Evolutionary conservation across 2,888 invertebrate species (phyloP), one percentile per base, ranked within the genome.

Genomic region (Cryptocephalus moraei): DNA sequence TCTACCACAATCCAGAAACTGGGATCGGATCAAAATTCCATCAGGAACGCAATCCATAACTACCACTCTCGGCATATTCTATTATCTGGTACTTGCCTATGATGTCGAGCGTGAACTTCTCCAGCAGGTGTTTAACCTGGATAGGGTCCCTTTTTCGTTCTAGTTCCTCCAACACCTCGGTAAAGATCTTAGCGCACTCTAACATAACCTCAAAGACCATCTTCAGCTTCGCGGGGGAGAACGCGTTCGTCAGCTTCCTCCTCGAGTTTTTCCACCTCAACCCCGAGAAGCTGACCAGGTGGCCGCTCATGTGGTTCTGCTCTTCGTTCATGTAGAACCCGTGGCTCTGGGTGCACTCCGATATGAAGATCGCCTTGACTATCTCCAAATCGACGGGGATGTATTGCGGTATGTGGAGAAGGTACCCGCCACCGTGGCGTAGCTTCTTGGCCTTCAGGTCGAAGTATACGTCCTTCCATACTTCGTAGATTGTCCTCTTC

Each of bases 91-190:
- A n/a, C 41, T 32, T 38, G 45, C 48, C 44, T 33, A 48, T 48
- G n/a, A 45, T 38, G 31, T 48, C 48, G 9, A 39, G 45, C 9
- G 48, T 45, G 33, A 48, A 48, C 9, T 45, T 32, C 14, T 31
- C n/a, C 42, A 43, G 39, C 10, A 45, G 14, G 9, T 45, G 41
- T 12, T 42, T 45, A 9, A 48, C 39, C 8, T 45, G 45, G 3
- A 45, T 33, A 33, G 48, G 48, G 3, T 22, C 22, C 22, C 6
- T 22, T 22, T 22, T 22, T 6, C 3, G 3, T 22, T 22, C 22
- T 22, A 22, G 2, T 4, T 6, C 22, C 3, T 22, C 22, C 22
- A 22, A 22, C 22, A 6, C 6, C 6, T 22, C 22, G 22, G 22
- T 22, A 2, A 22, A 22, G 22, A 22, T 22, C 22, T 22, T 6